phyloP scores from a whole-genome alignment of 2,888 invertebrate species.

The Carabus problematicus region DNA sequence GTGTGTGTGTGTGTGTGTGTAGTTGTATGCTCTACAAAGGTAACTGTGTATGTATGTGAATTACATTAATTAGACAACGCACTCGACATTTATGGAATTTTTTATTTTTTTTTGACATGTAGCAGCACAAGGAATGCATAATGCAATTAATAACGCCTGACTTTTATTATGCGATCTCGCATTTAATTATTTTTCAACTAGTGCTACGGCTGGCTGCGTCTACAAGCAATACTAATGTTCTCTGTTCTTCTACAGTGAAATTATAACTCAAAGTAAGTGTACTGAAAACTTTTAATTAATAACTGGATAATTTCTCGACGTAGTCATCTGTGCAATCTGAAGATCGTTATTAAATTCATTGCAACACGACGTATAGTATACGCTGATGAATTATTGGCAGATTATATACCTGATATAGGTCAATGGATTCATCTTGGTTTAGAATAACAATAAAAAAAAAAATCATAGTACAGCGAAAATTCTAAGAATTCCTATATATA shows the following conservation, averaged over 20 bases:
- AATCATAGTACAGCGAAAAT: background rate
- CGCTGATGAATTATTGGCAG: no score
- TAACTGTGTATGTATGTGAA: background rate
- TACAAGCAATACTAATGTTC: slow-evolving; percentile 7
- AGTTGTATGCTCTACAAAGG: background rate
- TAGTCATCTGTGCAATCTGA: slow-evolving; percentile 23
- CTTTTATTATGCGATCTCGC: slow-evolving; percentile 36
- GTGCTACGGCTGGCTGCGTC: background rate
- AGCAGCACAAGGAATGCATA: slow-evolving; percentile 17
- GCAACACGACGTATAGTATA: background rate
- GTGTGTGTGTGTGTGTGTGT: background rate
- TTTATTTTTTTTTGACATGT: slow-evolving; percentile 18
- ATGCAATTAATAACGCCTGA: slow-evolving; percentile 39
- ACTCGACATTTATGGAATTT: slow-evolving; percentile 13
- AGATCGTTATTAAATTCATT: slow-evolving; percentile 33
- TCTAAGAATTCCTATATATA: background rate
- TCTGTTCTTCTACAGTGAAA: slow-evolving; percentile 33
- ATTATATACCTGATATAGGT: no score
- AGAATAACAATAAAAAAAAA: no score
- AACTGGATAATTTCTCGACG: slow-evolving; percentile 36
- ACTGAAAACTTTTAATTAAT: slow-evolving; percentile 41
- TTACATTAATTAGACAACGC: slow-evolving; percentile 24
- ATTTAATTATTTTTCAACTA: slow-evolving; percentile 40
- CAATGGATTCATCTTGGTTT: background rate
- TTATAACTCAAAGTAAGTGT: slow-evolving; percentile 34